Evolutionary conservation across 2,113 vertebrate species (phyloP), one percentile per base, ranked within the genome.

Genomic region (Neotoma lepida): DNA sequence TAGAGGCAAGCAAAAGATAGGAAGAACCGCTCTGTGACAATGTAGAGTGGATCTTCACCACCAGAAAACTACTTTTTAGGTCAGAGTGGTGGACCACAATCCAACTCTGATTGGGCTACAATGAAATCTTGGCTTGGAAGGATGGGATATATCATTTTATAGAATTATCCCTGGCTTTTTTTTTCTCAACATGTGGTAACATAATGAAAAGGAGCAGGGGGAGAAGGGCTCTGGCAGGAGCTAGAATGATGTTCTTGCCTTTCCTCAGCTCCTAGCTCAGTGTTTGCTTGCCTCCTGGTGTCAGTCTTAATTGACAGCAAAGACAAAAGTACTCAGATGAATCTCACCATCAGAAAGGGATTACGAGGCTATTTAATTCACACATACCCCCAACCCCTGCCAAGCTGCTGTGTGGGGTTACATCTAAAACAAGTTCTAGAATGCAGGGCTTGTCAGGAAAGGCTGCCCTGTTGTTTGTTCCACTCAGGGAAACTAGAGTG

Each of bases 1-100:
- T 81, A 94, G 49, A 94, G 76, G 61, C 93, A 96, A 96, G 30
- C 33, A 88, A 86, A 92, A 93, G 77, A 76, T 12, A 94, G 18
- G 90, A 93, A 95, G 56, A 94, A 63, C 61, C 93, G 14, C 44
- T 96, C 24, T 92, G 73, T 94, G 82, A 90, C 91, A 33, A 51
- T 92, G 71, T 80, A 66, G 77, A 97, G 44, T 74, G 8, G 58
- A 13, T 39, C n/a, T 94, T 82, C 74, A 86, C 61, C 56, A 95
- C 68, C 77, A 89, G 70, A 44, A 84, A 94, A 61, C 71, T 91
- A 33, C 24, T 51, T 0, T 95, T 7, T 71, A 90, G 85, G 54
- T 81, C 13, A 78, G 41, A 33, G 12, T 30, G 28, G 10, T 89
- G 44, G 44, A 77, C 15, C 10, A 95, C 33, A 35, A 90, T 74